A percentile compares a stretch with the other conserved stretches of the same genome.
phyloP scores from a whole-genome alignment of 2,888 invertebrate species.

The Sarcophaga rosellei region DNA sequence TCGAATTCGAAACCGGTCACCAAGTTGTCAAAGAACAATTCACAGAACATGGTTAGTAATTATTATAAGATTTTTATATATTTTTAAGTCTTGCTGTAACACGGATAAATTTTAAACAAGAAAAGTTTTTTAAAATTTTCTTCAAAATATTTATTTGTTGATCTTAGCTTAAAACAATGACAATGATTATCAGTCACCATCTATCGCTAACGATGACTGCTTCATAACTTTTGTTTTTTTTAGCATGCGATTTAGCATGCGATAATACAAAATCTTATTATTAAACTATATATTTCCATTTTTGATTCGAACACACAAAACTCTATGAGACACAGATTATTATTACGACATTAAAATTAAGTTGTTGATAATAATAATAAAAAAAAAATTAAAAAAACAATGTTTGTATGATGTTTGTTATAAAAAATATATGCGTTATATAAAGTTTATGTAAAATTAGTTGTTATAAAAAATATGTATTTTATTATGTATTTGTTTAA shows the following conservation, averaged over 20 bases:
- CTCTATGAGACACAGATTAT: too few relatives aligned
- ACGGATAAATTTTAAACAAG: slow-evolving; percentile 39
- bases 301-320: slow-evolving; percentile 1
- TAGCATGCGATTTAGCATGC: slow-evolving; percentile 24
- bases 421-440: slow-evolving; percentile 10
- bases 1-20: too few relatives aligned
- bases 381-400: slow-evolving; percentile 30
- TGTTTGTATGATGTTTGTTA: slow-evolving; percentile 25
- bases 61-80: slow-evolving; percentile 16
- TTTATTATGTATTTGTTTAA: background rate
- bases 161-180: slow-evolving; percentile 51
- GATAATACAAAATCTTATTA: slow-evolving; percentile 26
- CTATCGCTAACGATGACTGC: background rate
- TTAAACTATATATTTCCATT: slow-evolving; percentile 37
- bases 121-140: slow-evolving; percentile 46
- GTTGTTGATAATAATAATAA: slow-evolving; percentile 39
- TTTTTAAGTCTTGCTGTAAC: slow-evolving; percentile 40
- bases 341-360: slow-evolving; percentile 17
- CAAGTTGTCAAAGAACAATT: too few relatives aligned
- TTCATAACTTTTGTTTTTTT: slow-evolving; percentile 16
- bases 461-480: background rate
- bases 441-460: too few relatives aligned
- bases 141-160: slow-evolving; percentile 65
- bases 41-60: too few relatives aligned
- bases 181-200: background rate